Evolutionary conservation across 2,888 invertebrate species (phyloP), one percentile per base, ranked within the genome.

Genomic region (Chironomus tentans): DNA sequence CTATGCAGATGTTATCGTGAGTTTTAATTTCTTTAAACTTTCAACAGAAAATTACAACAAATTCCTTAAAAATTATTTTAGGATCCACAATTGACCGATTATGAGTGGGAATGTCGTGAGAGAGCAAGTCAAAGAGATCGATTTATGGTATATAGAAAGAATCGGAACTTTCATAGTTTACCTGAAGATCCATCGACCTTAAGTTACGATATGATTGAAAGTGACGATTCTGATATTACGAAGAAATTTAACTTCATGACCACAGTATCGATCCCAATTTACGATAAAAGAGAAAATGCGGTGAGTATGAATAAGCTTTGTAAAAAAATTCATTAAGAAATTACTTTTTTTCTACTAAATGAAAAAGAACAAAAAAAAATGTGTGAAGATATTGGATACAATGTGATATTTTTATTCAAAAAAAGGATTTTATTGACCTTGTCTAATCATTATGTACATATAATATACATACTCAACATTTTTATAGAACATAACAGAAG

Each of bases 401-500:
- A n/a, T 3, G 18, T 7, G 18, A 56, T 56, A 56, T 18, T 15
- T n/a, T 56, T 15, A 15, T 15, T 18, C 56, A n/a, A 18, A 50
- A n/a, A 50, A 50, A 50, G 15, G 15, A 50, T 50, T 38, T 38
- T 38, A 38, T 38, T 38, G 38, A 38, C 6, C 56, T 56, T 56
- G n/a, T 56, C 56, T 56, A 56, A 56, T 56, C 15, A 56, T 18
- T 61, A 69, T 72, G 62, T 28, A 70, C 22, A 70, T 70, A n/a
- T 15, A 68, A 68, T 13, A 68, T n/a, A 70, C 13, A 70, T 12
- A 47, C 18, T 56, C 56, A 56, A 56, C 56, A 69, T 56, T 69
- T 76, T 69, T 89, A 88, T 93, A 95, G 95, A 95, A 95, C 89
- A 93, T 95, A 91, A 94, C 94, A 88, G 93, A 94, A 91, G 91